phyloP scores from a whole-genome alignment of 1,140 invertebrate genomes.

The Pseudomyrmex concolor region DNA sequence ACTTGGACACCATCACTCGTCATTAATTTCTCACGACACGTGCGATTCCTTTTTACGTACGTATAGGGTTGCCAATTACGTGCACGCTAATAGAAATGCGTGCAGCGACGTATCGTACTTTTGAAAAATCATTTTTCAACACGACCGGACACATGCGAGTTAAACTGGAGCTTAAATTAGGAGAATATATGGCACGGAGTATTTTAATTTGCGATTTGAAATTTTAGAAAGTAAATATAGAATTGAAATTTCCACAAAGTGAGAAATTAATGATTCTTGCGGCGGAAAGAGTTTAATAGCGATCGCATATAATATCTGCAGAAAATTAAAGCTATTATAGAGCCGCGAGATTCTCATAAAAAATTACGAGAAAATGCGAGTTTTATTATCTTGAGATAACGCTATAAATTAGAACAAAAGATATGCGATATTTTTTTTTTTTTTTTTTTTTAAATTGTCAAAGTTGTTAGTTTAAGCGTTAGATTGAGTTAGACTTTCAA shows the following conservation, averaged over 20 bases:
- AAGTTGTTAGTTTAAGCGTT: too few relatives aligned
- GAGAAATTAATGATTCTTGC: conserved; percentile 44
- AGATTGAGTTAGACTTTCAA: too few relatives aligned
- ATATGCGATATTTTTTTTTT: too few relatives aligned
- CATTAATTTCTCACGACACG: conserved; percentile 64
- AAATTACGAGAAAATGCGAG: conserved; percentile 28
- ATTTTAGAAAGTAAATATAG: conserved; percentile 50
- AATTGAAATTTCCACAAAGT: conserved; percentile 47
- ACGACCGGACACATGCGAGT: conserved; percentile 4
- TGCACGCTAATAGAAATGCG: background rate
- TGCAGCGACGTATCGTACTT: conserved; percentile 23
- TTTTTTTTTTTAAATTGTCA: too few relatives aligned
- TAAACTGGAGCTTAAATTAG: background rate
- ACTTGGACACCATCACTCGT: conserved; percentile 23
- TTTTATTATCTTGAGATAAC: conserved; percentile 24
- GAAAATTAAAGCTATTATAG: conserved; percentile 18
- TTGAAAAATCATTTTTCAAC: conserved; percentile 37
- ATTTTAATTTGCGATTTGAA: conserved; percentile 29
- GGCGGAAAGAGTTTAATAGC: conserved; percentile 29
- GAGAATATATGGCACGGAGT: too few relatives aligned
- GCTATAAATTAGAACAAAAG: background rate
- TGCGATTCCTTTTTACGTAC: conserved; percentile 24
- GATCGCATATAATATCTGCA: conserved; percentile 10
- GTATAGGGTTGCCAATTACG: conserved; percentile 35
- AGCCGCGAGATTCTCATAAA: conserved; percentile 28